A percentile compares a stretch with the other conserved stretches of the same genome.
These are phyloP conservation scores for Dynastes grantii DNA, from an alignment of 2,888 invertebrate genomes.

Conservation along the genomic window DNA sequence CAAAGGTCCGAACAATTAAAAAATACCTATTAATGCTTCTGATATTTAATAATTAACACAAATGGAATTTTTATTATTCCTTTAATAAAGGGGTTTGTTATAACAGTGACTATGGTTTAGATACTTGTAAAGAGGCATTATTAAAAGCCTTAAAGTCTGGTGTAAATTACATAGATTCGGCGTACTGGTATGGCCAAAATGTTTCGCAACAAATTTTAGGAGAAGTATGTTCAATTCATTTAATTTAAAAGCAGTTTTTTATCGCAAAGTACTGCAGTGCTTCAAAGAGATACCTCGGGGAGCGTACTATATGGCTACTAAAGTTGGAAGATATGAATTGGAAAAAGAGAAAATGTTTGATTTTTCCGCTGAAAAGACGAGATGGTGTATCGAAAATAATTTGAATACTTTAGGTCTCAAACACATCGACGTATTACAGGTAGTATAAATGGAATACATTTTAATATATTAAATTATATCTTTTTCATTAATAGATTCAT, in stretches of 20 bases:
- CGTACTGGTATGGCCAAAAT: conserved; percentile 94
- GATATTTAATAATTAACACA: no score
- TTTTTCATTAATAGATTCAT: conserved; percentile 79
- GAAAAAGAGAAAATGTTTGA: conserved; percentile 86
- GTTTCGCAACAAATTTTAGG: conserved; percentile 88
- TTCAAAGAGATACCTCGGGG: conserved; percentile 84
- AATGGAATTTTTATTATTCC: no score
- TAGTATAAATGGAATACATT: conserved; percentile 64
- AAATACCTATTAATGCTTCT: no score
- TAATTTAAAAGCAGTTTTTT: neutral
- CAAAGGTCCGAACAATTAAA: no score
- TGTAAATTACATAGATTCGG: conserved; percentile 94
- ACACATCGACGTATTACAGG: conserved; percentile 93
- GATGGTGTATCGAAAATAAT: conserved; percentile 83
- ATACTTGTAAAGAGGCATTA: conserved; percentile 80
- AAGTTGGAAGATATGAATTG: conserved; percentile 88
- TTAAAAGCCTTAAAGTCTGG: conserved; percentile 82
- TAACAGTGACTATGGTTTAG: conserved; percentile 76
- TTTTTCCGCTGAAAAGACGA: conserved; percentile 84
- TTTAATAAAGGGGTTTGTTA: no score
- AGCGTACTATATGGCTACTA: conserved; percentile 92
- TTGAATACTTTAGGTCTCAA: conserved; percentile 81
- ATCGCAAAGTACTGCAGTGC: conserved; percentile 73
- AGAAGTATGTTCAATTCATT: conserved; percentile 72
- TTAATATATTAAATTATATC: conserved; percentile 12